Evolutionary conservation across 2,113 vertebrate species (phyloP).

Genomic region (Sphyrna mokarran): DNA sequence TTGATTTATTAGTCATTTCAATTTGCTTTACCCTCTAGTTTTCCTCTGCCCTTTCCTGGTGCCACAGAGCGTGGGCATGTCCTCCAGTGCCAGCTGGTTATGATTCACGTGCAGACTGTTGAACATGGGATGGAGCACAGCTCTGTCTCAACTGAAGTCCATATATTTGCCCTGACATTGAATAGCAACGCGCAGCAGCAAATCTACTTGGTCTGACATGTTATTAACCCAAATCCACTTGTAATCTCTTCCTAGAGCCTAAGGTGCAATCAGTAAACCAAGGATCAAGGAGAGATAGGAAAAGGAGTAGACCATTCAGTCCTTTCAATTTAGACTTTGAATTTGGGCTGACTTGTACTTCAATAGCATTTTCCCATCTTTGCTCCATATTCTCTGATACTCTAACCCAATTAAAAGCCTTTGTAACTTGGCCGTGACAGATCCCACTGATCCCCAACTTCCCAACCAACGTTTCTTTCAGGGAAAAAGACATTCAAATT

Average conservation of each 20-base stretch:
- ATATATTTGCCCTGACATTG: no score
- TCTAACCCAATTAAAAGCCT: background rate
- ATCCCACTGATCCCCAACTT: background rate
- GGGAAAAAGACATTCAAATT: background rate
- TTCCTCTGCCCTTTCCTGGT: background rate
- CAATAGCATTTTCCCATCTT: background rate
- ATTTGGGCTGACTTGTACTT: background rate
- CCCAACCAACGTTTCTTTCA: background rate
- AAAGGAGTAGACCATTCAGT: background rate
- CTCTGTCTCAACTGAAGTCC: background rate
- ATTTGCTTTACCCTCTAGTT: background rate
- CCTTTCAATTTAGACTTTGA: background rate
- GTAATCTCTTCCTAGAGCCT: background rate
- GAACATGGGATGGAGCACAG: background rate
- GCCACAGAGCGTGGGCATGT: background rate
- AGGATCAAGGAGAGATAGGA: background rate
- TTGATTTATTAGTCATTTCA: background rate
- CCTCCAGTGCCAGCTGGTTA: background rate
- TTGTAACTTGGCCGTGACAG: background rate
- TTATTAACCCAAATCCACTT: background rate
- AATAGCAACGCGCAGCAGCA: background rate
- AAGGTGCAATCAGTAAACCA: background rate
- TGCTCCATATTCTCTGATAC: background rate
- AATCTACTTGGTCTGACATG: background rate
- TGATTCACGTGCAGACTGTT: background rate